Evolutionary conservation across 2,888 invertebrate genomes (phyloP), one percentile per base, ranked within the genome.

Genomic region (Drosophila rellima): DNA sequence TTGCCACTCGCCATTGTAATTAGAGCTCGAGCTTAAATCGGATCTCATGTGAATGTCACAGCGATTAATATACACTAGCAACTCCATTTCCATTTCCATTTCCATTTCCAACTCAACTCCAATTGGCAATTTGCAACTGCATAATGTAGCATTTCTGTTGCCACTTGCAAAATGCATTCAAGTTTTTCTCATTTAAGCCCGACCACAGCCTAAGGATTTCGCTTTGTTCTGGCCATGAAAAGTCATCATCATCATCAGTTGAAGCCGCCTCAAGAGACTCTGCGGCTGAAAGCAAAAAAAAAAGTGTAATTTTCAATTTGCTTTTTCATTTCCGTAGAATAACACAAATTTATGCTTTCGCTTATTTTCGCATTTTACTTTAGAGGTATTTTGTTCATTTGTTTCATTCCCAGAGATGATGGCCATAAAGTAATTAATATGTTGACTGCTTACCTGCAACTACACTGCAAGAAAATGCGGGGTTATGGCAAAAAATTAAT

Each of bases 311-410:
- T 89, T 82, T 79, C 76, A 82, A 84, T 88, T 90, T 90, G 69
- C 74, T 75, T 88, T 85, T 70, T 70, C 76, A 78, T 90, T 89
- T 85, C 81, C 83, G 82, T 82, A 82, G 81, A 79, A 87, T 90
- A 91, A 90, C 85, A 86, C 71, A 84, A 81, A 88, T 81, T 82
- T 83, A 83, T 87, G 44, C 17, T n/a, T 31, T 67, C 82, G 70
- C 61, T 50, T 70, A 68, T 76, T 86, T 80, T 67, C 65, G 44
- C 31, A n/a, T 39, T 59, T 29, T 47, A 40, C 39, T 48, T 37
- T 48, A 31, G 8, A 13, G 26, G 26, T 39, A 63, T 73, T 48
- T 26, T 26, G 26, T 47, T 31, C 35, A 47, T 35, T 57, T 57
- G 45, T 17, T 35, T 57, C 18, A 57, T 66, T 39, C 20, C 5